Evolutionary conservation across 2,797 vertebrate genomes (phyloP).

Genomic region (Galago senegalensis): DNA sequence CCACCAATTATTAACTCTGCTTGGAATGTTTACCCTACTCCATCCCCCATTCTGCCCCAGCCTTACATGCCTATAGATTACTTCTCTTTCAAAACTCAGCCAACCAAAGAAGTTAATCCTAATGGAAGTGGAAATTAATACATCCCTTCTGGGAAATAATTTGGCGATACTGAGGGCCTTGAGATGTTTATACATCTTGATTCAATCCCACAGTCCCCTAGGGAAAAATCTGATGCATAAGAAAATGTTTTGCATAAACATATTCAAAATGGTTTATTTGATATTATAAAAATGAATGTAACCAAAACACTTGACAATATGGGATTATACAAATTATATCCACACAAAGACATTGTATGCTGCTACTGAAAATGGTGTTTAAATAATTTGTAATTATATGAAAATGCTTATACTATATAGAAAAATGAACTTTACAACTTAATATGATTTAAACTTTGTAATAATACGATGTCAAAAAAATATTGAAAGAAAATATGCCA

Average conservation of each 20-base stretch:
- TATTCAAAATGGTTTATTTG: neutral
- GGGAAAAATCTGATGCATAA: neutral
- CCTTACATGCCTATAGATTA: neutral
- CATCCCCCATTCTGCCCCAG: neutral
- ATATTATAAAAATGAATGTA: conserved; percentile 18
- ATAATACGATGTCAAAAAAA: conserved; percentile 3
- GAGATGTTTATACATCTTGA: neutral
- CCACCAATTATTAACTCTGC: neutral
- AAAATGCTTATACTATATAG: neutral
- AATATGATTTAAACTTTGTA: conserved; percentile 24
- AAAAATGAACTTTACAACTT: neutral
- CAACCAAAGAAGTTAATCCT: neutral
- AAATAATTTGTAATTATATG: conserved; percentile 10
- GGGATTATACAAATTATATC: neutral
- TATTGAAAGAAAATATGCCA: neutral
- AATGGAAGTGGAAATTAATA: neutral
- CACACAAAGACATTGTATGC: neutral
- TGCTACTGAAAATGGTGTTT: conserved; percentile 12
- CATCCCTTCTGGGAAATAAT: neutral
- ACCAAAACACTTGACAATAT: neutral
- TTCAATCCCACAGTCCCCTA: neutral
- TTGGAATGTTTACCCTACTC: neutral
- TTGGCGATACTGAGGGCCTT: neutral
- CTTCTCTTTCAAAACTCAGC: conserved; percentile 18
- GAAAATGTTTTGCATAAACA: neutral